phyloP scores from a whole-genome alignment of 2,113 vertebrate genomes.

The Microcebus murinus region DNA sequence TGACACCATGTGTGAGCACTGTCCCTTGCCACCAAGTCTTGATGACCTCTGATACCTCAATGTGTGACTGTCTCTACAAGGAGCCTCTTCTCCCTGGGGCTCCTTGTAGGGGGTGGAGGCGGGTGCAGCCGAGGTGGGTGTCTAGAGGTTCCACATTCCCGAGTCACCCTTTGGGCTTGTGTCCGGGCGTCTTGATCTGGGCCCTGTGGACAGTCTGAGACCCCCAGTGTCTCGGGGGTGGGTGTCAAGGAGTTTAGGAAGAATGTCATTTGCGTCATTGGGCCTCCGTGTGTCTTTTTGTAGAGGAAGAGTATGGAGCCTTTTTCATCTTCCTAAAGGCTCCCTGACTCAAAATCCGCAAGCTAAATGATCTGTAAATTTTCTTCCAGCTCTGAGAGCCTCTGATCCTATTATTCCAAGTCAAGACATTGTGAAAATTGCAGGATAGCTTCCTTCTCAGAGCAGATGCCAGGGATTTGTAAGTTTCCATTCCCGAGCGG shows the following conservation, averaged over 20 bases:
- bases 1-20: rapidly evolving
- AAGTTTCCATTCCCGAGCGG: neutral
- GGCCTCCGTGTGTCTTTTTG: neutral
- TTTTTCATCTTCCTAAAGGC: neutral
- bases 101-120: rapidly evolving
- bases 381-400: neutral
- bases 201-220: neutral
- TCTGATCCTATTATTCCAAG: constrained; percentile 8
- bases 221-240: rapidly evolving
- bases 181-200: neutral
- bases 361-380: neutral
- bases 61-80: neutral
- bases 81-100: neutral
- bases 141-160: rapidly evolving
- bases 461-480: neutral
- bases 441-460: neutral
- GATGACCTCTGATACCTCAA: neutral
- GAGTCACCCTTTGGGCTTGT: rapidly evolving
- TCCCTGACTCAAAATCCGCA: neutral
- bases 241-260: neutral
- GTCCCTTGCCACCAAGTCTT: neutral
- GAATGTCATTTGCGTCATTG: rapidly evolving
- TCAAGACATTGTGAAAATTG: neutral
- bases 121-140: rapidly evolving
- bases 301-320: neutral